Conservation (phyloP, 2,888 invertebrate species). For the Drosophila hamatofila region DNA sequence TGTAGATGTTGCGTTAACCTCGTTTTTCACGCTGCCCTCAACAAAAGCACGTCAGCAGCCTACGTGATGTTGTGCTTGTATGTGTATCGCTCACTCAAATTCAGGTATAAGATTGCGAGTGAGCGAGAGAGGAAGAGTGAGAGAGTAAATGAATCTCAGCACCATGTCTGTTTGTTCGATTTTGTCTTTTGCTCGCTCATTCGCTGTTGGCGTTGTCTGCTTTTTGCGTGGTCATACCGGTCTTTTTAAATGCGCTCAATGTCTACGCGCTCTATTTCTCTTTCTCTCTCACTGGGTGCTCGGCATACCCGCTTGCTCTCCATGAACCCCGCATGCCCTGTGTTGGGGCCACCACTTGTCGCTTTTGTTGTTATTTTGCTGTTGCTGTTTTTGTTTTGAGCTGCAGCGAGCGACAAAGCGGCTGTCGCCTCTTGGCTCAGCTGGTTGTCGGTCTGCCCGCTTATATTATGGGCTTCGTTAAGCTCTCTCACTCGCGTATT, state of each 20-base stretch:
- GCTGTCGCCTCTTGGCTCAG: conserved; percentile 56
- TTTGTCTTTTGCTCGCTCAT: conserved; percentile 46
- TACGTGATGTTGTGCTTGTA: conserved; percentile 74
- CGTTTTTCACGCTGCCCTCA: conserved; percentile 59
- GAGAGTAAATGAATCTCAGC: conserved; percentile 10
- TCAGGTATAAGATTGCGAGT: conserved; percentile 25
- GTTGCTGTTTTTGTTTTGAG: conserved; percentile 41
- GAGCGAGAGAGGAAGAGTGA: conserved; percentile 10
- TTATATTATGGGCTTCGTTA: conserved; percentile 40
- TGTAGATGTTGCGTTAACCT: conserved; percentile 56
- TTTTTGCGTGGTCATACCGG: conserved; percentile 80
- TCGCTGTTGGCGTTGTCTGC: conserved; percentile 34
- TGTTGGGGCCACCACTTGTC: conserved; percentile 69
- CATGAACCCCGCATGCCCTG: background rate
- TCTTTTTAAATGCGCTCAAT: conserved; percentile 62
- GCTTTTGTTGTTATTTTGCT: conserved; percentile 72
- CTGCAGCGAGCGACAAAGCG: conserved; percentile 56
- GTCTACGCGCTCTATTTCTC: conserved; percentile 18
- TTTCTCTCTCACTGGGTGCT: conserved; percentile 19
- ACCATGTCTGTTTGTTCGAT: conserved; percentile 37
- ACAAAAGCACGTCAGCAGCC: conserved; percentile 63
- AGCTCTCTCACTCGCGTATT: conserved; percentile 25
- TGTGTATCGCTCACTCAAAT: conserved; percentile 35
- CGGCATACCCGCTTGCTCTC: conserved; percentile 7
- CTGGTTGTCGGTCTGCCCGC: conserved; percentile 43